Evolutionary conservation across 2,888 invertebrate species (phyloP).

Genomic region (Spodoptera picta): DNA sequence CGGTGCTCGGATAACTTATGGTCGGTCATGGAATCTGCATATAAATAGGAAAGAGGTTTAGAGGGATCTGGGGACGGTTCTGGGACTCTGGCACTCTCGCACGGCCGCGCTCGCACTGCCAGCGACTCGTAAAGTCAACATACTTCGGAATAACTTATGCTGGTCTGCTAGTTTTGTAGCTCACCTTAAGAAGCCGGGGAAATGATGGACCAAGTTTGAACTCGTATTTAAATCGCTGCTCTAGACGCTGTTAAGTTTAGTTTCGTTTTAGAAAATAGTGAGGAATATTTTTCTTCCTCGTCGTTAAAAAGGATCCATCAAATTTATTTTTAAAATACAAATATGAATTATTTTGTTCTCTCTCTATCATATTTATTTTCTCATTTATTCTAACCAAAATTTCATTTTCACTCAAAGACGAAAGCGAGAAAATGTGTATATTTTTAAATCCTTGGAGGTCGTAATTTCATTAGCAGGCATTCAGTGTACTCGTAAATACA

Average conservation of each 20-base stretch:
- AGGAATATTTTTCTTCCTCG: no score
- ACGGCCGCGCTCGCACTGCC: constrained; percentile 33
- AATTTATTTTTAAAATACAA: no score
- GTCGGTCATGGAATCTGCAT: constrained; percentile 86
- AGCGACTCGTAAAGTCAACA: constrained; percentile 37
- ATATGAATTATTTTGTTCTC: no score
- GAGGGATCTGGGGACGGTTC: constrained; percentile 64
- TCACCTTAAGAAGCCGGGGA: constrained; percentile 24
- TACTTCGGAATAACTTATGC: constrained; percentile 49
- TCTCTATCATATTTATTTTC: no score
- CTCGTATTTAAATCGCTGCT: constrained; percentile 20
- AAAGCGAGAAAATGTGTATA: background rate
- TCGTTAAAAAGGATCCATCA: no score
- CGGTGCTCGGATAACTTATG: constrained; percentile 87
- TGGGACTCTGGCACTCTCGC: constrained; percentile 36
- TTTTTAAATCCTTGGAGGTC: constrained; percentile 11
- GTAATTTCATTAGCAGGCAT: constrained; percentile 28
- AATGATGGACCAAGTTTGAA: constrained; percentile 37
- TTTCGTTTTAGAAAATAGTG: no score
- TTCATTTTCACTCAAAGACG: no score
- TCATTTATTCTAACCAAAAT: no score
- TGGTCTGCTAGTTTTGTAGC: constrained; percentile 21
- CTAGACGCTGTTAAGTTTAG: background rate
- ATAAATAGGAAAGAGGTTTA: constrained; percentile 83
- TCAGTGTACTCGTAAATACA: constrained; percentile 10